Conservation (phyloP, 2,113 vertebrate species). For the Upupa epops region DNA sequence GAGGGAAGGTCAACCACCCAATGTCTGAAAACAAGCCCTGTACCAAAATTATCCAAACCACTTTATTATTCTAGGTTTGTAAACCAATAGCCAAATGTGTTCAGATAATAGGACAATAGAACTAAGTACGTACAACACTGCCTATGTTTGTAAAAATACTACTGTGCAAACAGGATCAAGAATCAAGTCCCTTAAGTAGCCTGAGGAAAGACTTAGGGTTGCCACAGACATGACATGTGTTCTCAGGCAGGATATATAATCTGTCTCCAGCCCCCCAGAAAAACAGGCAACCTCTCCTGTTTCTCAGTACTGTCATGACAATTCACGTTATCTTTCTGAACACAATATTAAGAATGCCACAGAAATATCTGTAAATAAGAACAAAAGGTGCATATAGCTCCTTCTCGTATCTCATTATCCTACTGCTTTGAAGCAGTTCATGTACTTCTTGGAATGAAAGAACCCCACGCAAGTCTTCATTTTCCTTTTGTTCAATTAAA, state of each 20-base stretch:
- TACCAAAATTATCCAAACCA: slow-evolving; percentile 15
- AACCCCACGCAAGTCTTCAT: not conserved
- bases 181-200: slow-evolving; percentile 48
- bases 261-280: not conserved
- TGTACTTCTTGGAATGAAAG: not conserved
- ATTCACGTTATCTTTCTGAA: not conserved
- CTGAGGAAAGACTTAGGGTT: not conserved
- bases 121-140: not conserved
- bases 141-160: slow-evolving; percentile 22
- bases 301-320: not conserved
- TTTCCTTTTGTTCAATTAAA: not conserved
- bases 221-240: not conserved
- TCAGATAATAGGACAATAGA: not conserved
- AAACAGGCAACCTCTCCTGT: not conserved
- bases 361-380: not conserved
- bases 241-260: not conserved
- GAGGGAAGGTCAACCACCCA: slow-evolving; percentile 32
- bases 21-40: not conserved
- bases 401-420: not conserved
- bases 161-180: slow-evolving; percentile 17
- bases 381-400: not conserved
- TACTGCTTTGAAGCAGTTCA: not conserved
- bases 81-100: slow-evolving; percentile 23
- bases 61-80: not conserved
- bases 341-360: not conserved